These are phyloP conservation scores for Caenorhabditis afra DNA, from an alignment of 2,888 invertebrate species.

Conservation along the genomic window DNA sequence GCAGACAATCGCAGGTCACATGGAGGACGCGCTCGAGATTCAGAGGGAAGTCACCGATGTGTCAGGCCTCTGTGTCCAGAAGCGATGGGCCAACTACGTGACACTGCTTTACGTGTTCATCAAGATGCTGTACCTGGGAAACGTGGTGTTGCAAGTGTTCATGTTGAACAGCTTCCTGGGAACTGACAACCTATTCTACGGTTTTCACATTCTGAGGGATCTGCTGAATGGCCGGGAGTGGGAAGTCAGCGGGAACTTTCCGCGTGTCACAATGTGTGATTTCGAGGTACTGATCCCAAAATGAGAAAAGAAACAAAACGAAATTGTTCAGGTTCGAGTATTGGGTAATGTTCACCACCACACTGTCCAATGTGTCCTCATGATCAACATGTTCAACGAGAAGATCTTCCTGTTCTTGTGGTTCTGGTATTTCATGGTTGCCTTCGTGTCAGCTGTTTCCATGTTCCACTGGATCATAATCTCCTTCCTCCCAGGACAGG, in stretches of 20 bases:
- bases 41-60: conserved; percentile 80
- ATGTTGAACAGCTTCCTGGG: conserved; percentile 81
- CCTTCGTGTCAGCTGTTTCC: conserved; percentile 78
- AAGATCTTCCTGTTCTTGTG: conserved; percentile 80
- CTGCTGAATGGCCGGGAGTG: conserved; percentile 80
- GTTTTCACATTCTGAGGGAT: conserved; percentile 81
- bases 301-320: background rate
- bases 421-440: conserved; percentile 81
- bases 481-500: conserved; percentile 80
- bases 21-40: conserved; percentile 81
- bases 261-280: conserved; percentile 81
- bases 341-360: conserved; percentile 81
- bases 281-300: conserved; percentile 75
- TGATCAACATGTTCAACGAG: conserved; percentile 80
- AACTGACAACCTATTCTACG: conserved; percentile 81
- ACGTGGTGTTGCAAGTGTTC: conserved; percentile 80
- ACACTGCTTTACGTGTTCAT: conserved; percentile 81
- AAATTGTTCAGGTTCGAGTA: conserved; percentile 81
- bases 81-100: conserved; percentile 81
- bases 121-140: conserved; percentile 81
- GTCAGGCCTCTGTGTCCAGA: conserved; percentile 80
- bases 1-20: conserved; percentile 81
- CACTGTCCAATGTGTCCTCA: conserved; percentile 81
- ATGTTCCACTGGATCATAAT: conserved; percentile 80
- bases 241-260: conserved; percentile 81